These are phyloP conservation scores for Percina caprodes DNA, from an alignment of 2,113 vertebrate genomes.

Conservation along the genomic window DNA sequence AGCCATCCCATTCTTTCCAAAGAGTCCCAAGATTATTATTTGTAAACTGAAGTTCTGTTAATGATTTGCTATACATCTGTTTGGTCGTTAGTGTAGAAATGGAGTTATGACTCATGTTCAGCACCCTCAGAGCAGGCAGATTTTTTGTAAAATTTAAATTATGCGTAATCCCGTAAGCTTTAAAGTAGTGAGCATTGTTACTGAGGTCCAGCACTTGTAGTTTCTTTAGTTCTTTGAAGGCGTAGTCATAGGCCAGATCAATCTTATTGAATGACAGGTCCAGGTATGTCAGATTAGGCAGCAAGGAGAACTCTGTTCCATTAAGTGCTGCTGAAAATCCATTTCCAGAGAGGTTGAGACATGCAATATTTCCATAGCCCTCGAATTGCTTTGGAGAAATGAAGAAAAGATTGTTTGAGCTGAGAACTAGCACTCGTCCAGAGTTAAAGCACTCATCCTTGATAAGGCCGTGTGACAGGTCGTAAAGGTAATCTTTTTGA, in stretches of 20 bases:
- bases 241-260: constrained; percentile 75
- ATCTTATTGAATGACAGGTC: constrained; percentile 81
- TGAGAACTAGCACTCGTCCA: constrained; percentile 85
- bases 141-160: constrained; percentile 83
- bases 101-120: constrained; percentile 80
- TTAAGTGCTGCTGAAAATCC: constrained; percentile 77
- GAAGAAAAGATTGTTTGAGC: constrained; percentile 87
- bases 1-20: constrained; percentile 76
- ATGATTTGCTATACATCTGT: constrained; percentile 76
- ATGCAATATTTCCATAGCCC: constrained; percentile 79
- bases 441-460: constrained; percentile 79
- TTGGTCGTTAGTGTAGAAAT: constrained; percentile 86
- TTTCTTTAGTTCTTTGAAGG: constrained; percentile 76
- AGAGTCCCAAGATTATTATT: constrained; percentile 81
- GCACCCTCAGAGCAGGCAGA: constrained; percentile 74
- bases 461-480: constrained; percentile 27
- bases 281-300: constrained; percentile 82
- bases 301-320: constrained; percentile 77
- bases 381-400: constrained; percentile 82
- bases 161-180: constrained; percentile 80
- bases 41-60: constrained; percentile 83
- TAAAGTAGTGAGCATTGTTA: constrained; percentile 86
- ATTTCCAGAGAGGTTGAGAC: constrained; percentile 88
- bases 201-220: constrained; percentile 84
- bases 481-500: constrained; percentile 17